These are phyloP conservation scores for Plebejus melissa DNA, from an alignment of 2,888 invertebrate species.

Conservation along the genomic window DNA sequence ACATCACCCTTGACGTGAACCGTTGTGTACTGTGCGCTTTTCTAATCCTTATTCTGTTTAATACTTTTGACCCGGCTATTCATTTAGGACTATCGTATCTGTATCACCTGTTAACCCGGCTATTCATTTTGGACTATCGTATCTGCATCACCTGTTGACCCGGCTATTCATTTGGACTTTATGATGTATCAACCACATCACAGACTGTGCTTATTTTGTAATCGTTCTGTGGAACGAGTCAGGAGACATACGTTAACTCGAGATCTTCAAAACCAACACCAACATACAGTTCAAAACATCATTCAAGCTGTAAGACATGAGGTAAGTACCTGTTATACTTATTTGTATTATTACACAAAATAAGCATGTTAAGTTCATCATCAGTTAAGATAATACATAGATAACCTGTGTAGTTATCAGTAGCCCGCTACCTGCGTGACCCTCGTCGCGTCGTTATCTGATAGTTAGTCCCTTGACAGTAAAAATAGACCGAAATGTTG, in stretches of 20 bases:
- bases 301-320: conserved; percentile 6
- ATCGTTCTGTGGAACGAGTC: conserved; percentile 11
- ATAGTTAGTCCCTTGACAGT: too few species aligned
- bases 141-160: neutral
- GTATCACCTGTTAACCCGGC: too few species aligned
- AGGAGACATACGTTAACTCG: conserved; percentile 7
- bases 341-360: neutral
- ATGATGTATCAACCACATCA: neutral
- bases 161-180: conserved; percentile 1
- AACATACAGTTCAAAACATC: conserved; percentile 10
- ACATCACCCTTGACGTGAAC: neutral
- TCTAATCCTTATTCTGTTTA: neutral
- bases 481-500: too few species aligned
- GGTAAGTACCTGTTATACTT: neutral
- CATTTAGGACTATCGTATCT: too few species aligned
- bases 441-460: too few species aligned
- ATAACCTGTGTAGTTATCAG: too few species aligned
- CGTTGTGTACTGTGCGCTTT: neutral
- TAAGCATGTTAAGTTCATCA: too few species aligned
- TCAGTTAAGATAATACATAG: too few species aligned
- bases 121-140: neutral
- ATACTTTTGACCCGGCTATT: neutral
- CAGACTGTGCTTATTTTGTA: neutral
- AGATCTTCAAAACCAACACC: conserved; percentile 4
- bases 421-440: too few species aligned